Conservation (phyloP, 2,797 vertebrate genomes). For the Atherinosoma microstoma region DNA sequence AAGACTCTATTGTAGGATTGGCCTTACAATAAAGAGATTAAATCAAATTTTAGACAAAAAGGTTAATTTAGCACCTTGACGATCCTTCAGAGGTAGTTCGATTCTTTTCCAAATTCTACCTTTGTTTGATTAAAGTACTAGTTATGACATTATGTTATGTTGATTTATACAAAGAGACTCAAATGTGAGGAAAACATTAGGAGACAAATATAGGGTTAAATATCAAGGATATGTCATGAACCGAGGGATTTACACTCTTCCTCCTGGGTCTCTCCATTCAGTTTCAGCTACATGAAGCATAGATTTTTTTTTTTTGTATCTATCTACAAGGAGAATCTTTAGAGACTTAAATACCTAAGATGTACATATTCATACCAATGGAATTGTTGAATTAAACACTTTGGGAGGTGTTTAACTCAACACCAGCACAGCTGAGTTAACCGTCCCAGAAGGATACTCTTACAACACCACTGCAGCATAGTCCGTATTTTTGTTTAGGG, state of each 20-base stretch:
- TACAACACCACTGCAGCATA: neutral
- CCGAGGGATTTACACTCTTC: neutral
- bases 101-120: too few species aligned
- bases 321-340: neutral
- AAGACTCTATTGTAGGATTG: neutral
- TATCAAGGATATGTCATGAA: neutral
- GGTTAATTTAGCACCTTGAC: too few species aligned
- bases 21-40: neutral
- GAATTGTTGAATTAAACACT: neutral
- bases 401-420: neutral
- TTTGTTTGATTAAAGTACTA: neutral
- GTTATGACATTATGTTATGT: neutral
- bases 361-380: neutral
- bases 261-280: neutral
- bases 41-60: too few species aligned
- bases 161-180: neutral
- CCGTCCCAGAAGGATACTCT: neutral
- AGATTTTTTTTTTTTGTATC: neutral
- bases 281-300: neutral
- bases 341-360: neutral
- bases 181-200: neutral
- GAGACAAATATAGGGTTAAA: neutral
- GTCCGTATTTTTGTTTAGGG: neutral
- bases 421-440: too few species aligned
- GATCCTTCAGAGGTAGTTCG: too few species aligned